These are phyloP conservation scores for Dromas ardeola DNA, from an alignment of 2,113 vertebrate species.

Conservation along the genomic window DNA sequence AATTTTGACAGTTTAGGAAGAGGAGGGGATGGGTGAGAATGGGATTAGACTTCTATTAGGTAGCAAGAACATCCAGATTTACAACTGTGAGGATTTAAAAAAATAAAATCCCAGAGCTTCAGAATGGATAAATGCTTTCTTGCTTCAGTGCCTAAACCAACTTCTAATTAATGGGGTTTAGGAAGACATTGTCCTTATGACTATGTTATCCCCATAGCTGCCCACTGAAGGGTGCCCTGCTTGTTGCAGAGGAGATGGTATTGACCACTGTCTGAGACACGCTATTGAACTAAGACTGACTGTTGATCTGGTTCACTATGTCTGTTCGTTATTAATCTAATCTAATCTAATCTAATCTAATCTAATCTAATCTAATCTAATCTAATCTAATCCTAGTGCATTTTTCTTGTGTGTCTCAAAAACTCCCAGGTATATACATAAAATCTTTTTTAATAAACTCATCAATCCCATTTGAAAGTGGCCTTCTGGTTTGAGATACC, in stretches of 20 bases:
- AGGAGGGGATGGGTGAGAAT: background rate
- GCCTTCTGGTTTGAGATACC: background rate
- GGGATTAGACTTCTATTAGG: conserved; percentile 6
- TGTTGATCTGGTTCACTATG: background rate
- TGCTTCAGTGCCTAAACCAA: conserved; percentile 42
- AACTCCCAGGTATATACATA: background rate
- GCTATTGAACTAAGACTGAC: background rate
- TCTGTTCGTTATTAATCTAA: background rate
- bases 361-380: background rate
- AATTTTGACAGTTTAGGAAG: background rate
- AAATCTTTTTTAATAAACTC: background rate
- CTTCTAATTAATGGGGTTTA: conserved; percentile 51
- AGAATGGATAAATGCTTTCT: conserved; percentile 7
- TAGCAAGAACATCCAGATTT: conserved; percentile 19
- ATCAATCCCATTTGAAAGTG: background rate
- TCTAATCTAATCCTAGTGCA: background rate
- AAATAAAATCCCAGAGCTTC: background rate
- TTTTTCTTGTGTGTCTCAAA: background rate
- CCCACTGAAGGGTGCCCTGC: background rate
- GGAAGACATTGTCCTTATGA: background rate
- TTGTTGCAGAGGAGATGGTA: background rate
- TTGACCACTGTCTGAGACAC: conserved; percentile 22
- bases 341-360: background rate
- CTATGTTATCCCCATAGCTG: conserved; percentile 19
- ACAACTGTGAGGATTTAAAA: background rate